phyloP scores from a whole-genome alignment of 2,888 invertebrate species.

The Platycnemis pennipes region DNA sequence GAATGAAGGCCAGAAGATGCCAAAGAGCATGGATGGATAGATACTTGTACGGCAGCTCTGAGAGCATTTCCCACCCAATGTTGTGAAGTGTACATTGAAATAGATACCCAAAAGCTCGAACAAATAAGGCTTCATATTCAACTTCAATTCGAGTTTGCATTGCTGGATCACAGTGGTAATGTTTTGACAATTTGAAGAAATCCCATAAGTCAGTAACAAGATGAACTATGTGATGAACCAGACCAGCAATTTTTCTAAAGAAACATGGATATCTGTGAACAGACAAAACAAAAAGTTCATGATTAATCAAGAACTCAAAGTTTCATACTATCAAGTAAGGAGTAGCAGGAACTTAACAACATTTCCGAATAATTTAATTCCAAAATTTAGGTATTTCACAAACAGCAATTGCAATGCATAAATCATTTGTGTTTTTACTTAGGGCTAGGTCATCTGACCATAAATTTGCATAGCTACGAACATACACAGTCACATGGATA shows the following conservation, averaged over 20 bases:
- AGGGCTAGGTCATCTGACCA: too few relatives aligned
- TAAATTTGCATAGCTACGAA: too few relatives aligned
- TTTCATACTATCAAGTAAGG: background rate
- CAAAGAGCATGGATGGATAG: conserved; percentile 83
- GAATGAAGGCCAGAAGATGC: conserved; percentile 85
- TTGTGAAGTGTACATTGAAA: conserved; percentile 85
- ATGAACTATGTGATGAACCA: conserved; percentile 1
- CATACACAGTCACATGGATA: background rate
- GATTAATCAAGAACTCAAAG: background rate
- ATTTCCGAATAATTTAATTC: too few relatives aligned
- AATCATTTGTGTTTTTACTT: too few relatives aligned
- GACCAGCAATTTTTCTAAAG: background rate
- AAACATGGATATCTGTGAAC: conserved; percentile 35
- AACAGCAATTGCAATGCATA: too few relatives aligned
- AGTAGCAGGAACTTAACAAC: too few relatives aligned
- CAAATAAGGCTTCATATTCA: conserved; percentile 88
- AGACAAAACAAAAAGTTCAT: background rate
- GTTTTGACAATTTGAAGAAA: background rate
- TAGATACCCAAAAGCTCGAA: conserved; percentile 85
- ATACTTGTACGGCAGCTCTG: conserved; percentile 86
- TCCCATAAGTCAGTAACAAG: conserved; percentile 57
- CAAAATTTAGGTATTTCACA: too few relatives aligned
- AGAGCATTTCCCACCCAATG: conserved; percentile 91
- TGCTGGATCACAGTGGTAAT: conserved; percentile 77
- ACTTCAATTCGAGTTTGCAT: conserved; percentile 83